These are phyloP conservation scores for Tetramorium simillimum DNA, from an alignment of 1,140 invertebrate species.

Conservation along the genomic window DNA sequence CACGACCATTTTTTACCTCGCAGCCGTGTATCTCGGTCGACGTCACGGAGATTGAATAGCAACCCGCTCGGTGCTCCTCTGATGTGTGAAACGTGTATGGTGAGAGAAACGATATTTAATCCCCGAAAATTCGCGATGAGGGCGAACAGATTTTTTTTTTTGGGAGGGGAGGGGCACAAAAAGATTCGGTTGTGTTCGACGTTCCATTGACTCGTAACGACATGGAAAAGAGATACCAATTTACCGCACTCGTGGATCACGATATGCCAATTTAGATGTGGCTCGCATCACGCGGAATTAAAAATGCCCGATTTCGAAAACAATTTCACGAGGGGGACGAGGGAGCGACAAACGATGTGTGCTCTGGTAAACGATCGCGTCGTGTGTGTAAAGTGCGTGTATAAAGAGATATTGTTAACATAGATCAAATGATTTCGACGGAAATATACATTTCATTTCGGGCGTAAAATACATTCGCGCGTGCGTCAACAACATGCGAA, in stretches of 20 bases:
- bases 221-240: background rate
- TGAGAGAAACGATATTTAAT: slow-evolving; percentile 18
- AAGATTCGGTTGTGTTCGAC: background rate
- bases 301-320: slow-evolving; percentile 40
- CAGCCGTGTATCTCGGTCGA: background rate
- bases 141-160: background rate
- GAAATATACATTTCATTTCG: slow-evolving; percentile 13
- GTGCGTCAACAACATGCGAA: slow-evolving; percentile 2
- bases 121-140: background rate
- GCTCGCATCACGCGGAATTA: slow-evolving; percentile 17
- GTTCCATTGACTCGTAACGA: background rate
- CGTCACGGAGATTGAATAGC: slow-evolving; percentile 37
- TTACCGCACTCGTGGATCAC: background rate
- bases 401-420: slow-evolving; percentile 43
- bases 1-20: slow-evolving; percentile 46
- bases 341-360: background rate
- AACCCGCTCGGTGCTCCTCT: background rate
- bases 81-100: background rate
- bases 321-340: background rate
- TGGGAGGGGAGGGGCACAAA: too few relatives aligned
- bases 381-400: background rate
- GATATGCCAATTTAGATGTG: background rate
- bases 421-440: slow-evolving; percentile 45
- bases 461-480: slow-evolving; percentile 15
- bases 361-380: background rate